Evolutionary conservation across 2,113 vertebrate species (phyloP).

Genomic region (Mixornis gularis): DNA sequence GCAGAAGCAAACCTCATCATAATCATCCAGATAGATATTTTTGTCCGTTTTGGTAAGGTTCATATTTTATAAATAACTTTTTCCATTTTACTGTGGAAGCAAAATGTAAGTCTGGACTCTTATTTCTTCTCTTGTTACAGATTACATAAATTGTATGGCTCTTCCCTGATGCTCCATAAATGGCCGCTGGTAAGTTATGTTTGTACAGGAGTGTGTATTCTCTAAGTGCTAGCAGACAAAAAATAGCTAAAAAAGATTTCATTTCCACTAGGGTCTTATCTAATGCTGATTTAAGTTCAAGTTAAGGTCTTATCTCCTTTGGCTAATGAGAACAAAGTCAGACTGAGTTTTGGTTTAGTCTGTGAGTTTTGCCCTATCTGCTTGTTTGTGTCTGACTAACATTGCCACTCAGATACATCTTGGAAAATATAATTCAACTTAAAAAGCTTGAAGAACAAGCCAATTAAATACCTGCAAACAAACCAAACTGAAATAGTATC

Average conservation of each 20-base stretch:
- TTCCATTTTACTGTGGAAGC: background rate
- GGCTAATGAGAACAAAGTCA: background rate
- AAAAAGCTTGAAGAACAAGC: background rate
- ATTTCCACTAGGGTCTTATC: background rate
- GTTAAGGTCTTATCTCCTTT: background rate
- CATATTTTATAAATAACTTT: background rate
- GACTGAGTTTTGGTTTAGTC: background rate
- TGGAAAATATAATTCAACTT: background rate
- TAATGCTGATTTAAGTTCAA: background rate
- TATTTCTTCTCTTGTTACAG: background rate
- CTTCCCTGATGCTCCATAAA: background rate
- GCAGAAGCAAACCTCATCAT: background rate
- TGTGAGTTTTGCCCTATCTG: background rate
- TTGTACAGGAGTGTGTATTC: background rate
- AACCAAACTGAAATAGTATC: background rate
- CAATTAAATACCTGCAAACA: background rate
- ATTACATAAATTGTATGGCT: background rate
- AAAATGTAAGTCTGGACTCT: background rate
- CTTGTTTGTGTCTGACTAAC: background rate
- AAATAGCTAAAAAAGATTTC: background rate
- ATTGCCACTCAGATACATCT: background rate
- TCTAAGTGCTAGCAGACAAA: background rate
- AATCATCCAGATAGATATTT: background rate
- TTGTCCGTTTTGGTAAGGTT: background rate
- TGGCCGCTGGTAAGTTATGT: background rate